Base-by-base conservation (phyloP, 2,113 vertebrate genomes). In the Prunella himalayana region DNA sequence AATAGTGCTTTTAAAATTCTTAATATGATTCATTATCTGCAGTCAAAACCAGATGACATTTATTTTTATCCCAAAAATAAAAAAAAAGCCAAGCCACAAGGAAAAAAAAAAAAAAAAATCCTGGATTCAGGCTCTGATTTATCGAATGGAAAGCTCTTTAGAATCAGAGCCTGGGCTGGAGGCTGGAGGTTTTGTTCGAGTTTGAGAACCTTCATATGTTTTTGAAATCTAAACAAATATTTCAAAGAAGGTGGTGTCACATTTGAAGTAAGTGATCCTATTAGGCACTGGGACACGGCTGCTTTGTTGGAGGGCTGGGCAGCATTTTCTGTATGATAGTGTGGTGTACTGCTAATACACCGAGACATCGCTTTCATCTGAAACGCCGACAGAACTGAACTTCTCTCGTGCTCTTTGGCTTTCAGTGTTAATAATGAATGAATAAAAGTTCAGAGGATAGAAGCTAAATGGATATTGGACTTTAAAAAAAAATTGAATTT, bases 221-320 rank as follows among this genome's bases (percentile, higher is more conserved):
- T 97, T 97, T 97, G 96, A 97, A 98, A 97, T 92, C 96, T 95
- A 97, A 98, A 98, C 97, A 98, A 98, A 97, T 96, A 98, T 98
- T 98, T 98, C 98, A 98, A 98, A 98, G 98, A 96, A 97, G 94
- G 93, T 97, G 92, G 94, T 97, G 97, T 97, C 97, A 92, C 94
- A 98, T 98, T 98, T 98, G 97, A 98, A 98, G 97, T 97, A 97
- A 97, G 93, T 97, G 97, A 98, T 97, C 97, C 97, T 97, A 97
- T 98, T 98, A 98, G 96, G 92, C 71, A 35, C 82, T 57, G 84
- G 92, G 97, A 95, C 66, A 95, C 8, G 76, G 96, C 35, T 97
- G 94, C 97, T 98, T 98, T 98, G 97, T 97, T 92, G 97, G 64
- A 78, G 97, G 73, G 25, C 51, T 60, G 53, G 97, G 96, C 88